Conservation (phyloP, 2,797 vertebrate genomes). For the Phoxinus dragarum region DNA sequence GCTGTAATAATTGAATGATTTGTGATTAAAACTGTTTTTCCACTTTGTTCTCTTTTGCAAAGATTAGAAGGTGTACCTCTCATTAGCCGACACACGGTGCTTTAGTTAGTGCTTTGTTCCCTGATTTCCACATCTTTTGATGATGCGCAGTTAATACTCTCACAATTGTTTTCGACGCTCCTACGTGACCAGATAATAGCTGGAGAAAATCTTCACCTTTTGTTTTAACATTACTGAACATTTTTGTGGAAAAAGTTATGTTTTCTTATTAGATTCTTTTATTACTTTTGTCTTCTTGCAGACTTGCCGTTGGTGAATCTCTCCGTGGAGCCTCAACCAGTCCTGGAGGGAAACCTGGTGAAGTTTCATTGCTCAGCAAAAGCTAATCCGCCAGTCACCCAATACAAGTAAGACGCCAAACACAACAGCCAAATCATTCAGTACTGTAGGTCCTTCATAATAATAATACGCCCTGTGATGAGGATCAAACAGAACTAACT, state of each 20-base stretch:
- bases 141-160: not conserved
- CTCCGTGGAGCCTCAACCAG: slow-evolving; percentile 93
- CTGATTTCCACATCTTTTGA: slow-evolving; percentile 45
- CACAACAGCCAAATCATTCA: not conserved
- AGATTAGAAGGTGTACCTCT: slow-evolving; percentile 68
- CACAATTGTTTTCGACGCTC: not conserved
- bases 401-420: slow-evolving; percentile 87
- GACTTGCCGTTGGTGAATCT: slow-evolving; percentile 96
- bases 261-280: slow-evolving; percentile 40
- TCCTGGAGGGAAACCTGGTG: slow-evolving; percentile 93
- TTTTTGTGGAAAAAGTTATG: not conserved
- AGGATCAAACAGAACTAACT: slow-evolving; percentile 1
- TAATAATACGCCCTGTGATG: not conserved
- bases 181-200: not conserved
- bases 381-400: slow-evolving; percentile 95
- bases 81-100: slow-evolving; percentile 51
- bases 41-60: slow-evolving; percentile 69
- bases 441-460: not conserved
- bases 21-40: slow-evolving; percentile 47
- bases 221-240: not conserved
- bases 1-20: slow-evolving; percentile 63
- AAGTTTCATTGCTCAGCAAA: slow-evolving; percentile 97
- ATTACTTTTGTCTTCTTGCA: slow-evolving; percentile 67
- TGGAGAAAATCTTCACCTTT: not conserved
- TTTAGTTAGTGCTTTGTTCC: slow-evolving; percentile 59